These are phyloP conservation scores for Hyposoter didymator DNA, from an alignment of 2,888 invertebrate species.

Conservation along the genomic window DNA sequence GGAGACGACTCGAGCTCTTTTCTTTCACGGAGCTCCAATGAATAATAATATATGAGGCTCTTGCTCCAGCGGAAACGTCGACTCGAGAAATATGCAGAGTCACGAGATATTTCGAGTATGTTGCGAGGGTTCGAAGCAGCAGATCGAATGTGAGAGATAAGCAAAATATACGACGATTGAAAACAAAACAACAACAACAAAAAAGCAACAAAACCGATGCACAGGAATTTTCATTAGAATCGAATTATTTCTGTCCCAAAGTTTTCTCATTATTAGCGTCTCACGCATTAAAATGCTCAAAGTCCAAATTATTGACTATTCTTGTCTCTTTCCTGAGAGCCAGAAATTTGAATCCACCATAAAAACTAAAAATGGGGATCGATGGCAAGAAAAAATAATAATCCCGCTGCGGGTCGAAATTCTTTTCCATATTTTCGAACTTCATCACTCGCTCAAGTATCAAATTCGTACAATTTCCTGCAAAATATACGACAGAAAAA, in stretches of 20 bases:
- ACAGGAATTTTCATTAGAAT: neutral
- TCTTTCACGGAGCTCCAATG: constrained; percentile 4
- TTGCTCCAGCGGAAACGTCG: constrained; percentile 46
- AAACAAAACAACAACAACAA: constrained; percentile 12
- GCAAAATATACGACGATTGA: constrained; percentile 4
- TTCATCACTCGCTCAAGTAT: too few species aligned
- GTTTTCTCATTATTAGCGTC: neutral
- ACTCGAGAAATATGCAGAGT: constrained; percentile 9
- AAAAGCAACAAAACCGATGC: constrained; percentile 1
- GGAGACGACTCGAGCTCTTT: neutral
- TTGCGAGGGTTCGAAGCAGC: neutral
- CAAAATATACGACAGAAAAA: neutral
- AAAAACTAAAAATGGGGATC: too few species aligned
- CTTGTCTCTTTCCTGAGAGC: too few species aligned
- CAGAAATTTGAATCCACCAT: too few species aligned
- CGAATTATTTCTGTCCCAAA: neutral
- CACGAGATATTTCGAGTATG: constrained; percentile 29
- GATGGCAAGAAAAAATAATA: too few species aligned
- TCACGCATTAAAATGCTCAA: too few species aligned
- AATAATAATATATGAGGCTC: constrained; percentile 49
- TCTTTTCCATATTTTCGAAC: neutral
- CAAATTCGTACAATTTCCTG: too few species aligned
- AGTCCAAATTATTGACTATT: too few species aligned
- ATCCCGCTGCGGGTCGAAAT: neutral
- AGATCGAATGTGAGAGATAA: constrained; percentile 39